Percentiles rank a stretch among this genome's conserved stretches.
These are phyloP conservation scores for Ecliptopera silaceata DNA, from an alignment of 2,888 invertebrate species.

Conservation along the genomic window DNA sequence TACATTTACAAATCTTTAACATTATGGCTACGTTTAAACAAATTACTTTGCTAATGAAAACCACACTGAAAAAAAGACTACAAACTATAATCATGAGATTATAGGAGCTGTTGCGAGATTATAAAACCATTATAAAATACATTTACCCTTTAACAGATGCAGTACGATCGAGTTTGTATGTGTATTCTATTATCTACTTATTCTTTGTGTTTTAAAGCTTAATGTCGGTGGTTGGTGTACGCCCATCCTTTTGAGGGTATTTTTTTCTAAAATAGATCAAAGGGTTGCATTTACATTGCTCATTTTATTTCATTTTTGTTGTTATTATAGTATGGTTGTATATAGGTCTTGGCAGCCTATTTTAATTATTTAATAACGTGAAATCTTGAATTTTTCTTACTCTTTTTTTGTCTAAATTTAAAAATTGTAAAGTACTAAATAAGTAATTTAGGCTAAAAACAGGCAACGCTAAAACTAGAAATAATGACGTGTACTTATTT, in stretches of 20 bases:
- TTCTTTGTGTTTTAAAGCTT: conserved; percentile 12
- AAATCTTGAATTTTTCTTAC: no score
- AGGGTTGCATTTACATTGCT: conserved; percentile 13
- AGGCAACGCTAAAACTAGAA: no score
- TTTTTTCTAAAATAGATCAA: conserved; percentile 5
- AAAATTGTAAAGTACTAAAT: no score
- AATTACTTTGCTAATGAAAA: conserved; percentile 71
- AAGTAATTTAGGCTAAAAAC: no score
- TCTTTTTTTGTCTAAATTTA: no score
- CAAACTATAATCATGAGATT: conserved; percentile 71
- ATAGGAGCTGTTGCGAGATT: conserved; percentile 62
- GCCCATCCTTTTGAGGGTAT: conserved; percentile 7
- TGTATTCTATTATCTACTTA: conserved; percentile 46
- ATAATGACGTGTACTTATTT: no score
- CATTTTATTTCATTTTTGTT: conserved; percentile 3
- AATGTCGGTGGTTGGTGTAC: conserved; percentile 11
- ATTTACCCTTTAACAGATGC: conserved; percentile 74
- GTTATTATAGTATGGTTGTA: not conserved
- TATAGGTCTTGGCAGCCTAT: no score
- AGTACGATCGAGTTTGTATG: conserved; percentile 52
- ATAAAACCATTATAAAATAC: conserved; percentile 77
- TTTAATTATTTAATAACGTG: no score
- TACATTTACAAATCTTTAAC: conserved; percentile 55
- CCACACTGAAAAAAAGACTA: conserved; percentile 77
- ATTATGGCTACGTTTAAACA: conserved; percentile 66